Evolutionary conservation across 2,113 vertebrate genomes (phyloP).

Genomic region (Meles meles): DNA sequence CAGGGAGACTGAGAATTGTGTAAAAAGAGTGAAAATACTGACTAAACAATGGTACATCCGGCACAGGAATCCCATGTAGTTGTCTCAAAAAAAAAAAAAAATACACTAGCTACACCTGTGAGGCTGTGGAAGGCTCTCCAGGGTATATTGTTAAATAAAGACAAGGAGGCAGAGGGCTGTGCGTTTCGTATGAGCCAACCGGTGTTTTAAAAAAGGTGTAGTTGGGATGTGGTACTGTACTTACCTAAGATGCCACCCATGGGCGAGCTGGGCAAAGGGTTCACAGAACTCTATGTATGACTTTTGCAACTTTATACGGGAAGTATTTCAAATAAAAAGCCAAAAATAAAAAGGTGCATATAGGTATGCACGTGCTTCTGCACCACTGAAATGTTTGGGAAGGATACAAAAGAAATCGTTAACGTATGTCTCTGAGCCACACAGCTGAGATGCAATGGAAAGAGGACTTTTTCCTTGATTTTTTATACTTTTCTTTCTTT

Average conservation of each 20-base stretch:
- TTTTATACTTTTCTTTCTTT: not conserved
- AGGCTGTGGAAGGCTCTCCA: not conserved
- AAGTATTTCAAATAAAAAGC: not conserved
- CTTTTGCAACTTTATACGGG: not conserved
- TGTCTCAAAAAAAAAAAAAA: not conserved
- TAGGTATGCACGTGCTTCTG: not conserved
- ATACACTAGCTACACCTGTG: not conserved
- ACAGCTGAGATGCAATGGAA: not conserved
- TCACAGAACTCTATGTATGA: not conserved
- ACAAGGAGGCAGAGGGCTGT: not conserved
- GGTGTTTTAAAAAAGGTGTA: not conserved
- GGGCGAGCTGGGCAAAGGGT: not conserved
- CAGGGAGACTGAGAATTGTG: not conserved
- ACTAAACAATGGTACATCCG: not conserved
- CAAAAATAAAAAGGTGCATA: not conserved
- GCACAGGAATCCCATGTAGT: not conserved
- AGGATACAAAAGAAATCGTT: not conserved
- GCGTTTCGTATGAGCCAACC: not conserved
- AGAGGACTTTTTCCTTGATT: not conserved
- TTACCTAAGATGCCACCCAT: not conserved
- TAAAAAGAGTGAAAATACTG: not conserved
- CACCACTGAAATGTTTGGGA: not conserved
- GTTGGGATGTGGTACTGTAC: not conserved
- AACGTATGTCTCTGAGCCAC: not conserved
- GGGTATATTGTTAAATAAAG: not conserved